A percentile compares a stretch with the other conserved stretches of the same genome.
Conservation (phyloP, 2,888 invertebrate genomes). For the Sphaerophoria taeniata region DNA sequence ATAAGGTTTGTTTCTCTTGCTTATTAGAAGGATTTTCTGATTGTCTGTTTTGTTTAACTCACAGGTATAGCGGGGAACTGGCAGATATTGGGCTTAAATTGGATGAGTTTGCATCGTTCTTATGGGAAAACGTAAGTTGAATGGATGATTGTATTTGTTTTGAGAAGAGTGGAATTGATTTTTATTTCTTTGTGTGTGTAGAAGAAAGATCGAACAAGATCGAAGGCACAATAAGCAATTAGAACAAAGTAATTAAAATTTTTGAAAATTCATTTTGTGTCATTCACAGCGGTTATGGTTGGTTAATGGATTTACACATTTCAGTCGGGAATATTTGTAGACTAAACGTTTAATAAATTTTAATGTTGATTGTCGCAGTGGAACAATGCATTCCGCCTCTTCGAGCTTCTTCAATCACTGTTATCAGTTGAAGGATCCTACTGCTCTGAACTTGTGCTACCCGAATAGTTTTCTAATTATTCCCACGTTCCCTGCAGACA, state of each 20-base stretch:
- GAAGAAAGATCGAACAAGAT: slow-evolving; percentile 31
- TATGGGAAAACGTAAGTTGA: slow-evolving; percentile 95
- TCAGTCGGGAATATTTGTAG: not conserved
- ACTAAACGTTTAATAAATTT: too few species aligned
- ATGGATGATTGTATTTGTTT: not conserved
- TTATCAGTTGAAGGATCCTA: too few species aligned
- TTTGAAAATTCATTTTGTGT: slow-evolving; percentile 16
- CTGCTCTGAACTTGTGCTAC: too few species aligned
- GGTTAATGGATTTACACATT: not conserved
- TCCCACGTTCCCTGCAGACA: too few species aligned
- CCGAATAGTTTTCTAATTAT: too few species aligned
- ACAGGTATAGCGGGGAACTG: slow-evolving; percentile 96
- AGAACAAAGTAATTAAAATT: slow-evolving; percentile 38
- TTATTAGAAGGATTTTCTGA: not conserved
- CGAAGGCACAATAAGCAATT: slow-evolving; percentile 37
- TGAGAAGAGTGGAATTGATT: not conserved
- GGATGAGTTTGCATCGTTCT: slow-evolving; percentile 92
- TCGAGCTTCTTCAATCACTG: too few species aligned
- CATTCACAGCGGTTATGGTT: slow-evolving; percentile 24
- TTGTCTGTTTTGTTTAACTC: slow-evolving; percentile 26
- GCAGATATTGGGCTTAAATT: slow-evolving; percentile 93
- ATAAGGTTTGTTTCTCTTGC: slow-evolving; percentile 86
- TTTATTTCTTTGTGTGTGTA: slow-evolving; percentile 25
- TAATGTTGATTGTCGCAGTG: too few species aligned
- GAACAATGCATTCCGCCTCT: too few species aligned